Base-by-base conservation (phyloP, 1,140 invertebrate genomes). In the Cyphomyrmex costatus region DNA sequence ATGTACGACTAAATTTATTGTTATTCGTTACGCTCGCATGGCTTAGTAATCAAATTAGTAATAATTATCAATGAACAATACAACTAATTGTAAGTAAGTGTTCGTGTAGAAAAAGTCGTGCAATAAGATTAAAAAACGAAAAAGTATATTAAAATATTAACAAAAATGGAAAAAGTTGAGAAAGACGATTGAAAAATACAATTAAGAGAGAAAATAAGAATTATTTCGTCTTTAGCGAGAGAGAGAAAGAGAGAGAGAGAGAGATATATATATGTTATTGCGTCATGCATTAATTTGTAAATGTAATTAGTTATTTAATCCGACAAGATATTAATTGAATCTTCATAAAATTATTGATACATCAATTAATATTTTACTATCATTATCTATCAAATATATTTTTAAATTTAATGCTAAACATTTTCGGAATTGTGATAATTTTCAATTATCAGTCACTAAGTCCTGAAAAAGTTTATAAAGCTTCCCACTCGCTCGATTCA, bases 221-320 rank as follows among this genome's bases (percentile, higher is more conserved):
- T 60, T 33, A 83, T 61, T 73, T 73, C 24, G 49, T 74, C 8
- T 33, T 30, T 10, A 66, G 21, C n/a, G 30, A 21, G 42, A 42
- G 51, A 46, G n/a, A n/a, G n/a, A n/a, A n/a, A n/a, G n/a, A n/a
- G n/a, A n/a, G n/a, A n/a, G n/a, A n/a, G n/a, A n/a, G n/a, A n/a
- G n/a, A n/a, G n/a, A n/a, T n/a, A n/a, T n/a, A n/a, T n/a, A n/a
- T n/a, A n/a, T 49, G 36, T 46, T 49, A 42, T 33, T n/a, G 49
- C 30, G 46, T 76, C 73, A 66, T 85, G 82, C 70, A 74, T 83
- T 74, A 83, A 46, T 60, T 10, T 10, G 56, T 30, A 36, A 53
- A 78, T 12, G 3, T 2, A 12, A 33, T 77, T 65, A 65, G 21
- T 78, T 42, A 60, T 49, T 3, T 24, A 73, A 30, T 12, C 71